Conservation (phyloP, 2,113 vertebrate genomes). For the Pygoscelis antarcticus region DNA sequence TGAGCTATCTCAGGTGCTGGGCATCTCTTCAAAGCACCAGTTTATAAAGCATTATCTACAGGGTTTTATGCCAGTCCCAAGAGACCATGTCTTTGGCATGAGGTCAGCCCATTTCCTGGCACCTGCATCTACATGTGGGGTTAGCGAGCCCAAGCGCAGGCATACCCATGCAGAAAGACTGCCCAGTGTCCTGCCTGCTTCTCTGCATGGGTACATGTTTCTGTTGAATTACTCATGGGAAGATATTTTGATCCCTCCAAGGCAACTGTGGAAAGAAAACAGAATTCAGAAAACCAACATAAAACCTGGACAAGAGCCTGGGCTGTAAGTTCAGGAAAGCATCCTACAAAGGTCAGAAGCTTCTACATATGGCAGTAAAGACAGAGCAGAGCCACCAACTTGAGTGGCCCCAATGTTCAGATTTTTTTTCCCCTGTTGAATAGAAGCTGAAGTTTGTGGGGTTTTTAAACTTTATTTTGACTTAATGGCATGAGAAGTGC, state of each 20-base stretch:
- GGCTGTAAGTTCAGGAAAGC: background rate
- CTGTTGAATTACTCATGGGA: background rate
- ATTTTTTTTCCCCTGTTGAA: background rate
- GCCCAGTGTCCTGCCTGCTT: background rate
- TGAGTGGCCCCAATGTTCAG: background rate
- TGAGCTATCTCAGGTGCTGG: background rate
- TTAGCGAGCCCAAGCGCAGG: background rate
- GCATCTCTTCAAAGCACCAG: background rate
- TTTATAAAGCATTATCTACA: background rate
- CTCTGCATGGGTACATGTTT: background rate
- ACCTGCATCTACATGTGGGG: rapidly evolving
- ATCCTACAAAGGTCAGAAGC: background rate
- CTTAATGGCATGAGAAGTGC: background rate
- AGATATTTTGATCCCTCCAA: background rate
- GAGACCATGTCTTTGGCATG: background rate
- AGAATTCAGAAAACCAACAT: background rate
- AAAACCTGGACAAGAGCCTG: background rate
- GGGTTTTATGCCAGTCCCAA: background rate
- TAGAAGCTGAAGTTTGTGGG: background rate
- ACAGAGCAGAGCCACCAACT: background rate
- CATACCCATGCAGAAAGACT: background rate
- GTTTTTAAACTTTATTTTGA: background rate
- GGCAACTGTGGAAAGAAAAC: background rate
- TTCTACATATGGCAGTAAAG: background rate
- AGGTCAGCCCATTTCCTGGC: background rate